These are phyloP conservation scores for Chironomus tentans DNA, from an alignment of 2,888 invertebrate genomes.

Conservation along the genomic window DNA sequence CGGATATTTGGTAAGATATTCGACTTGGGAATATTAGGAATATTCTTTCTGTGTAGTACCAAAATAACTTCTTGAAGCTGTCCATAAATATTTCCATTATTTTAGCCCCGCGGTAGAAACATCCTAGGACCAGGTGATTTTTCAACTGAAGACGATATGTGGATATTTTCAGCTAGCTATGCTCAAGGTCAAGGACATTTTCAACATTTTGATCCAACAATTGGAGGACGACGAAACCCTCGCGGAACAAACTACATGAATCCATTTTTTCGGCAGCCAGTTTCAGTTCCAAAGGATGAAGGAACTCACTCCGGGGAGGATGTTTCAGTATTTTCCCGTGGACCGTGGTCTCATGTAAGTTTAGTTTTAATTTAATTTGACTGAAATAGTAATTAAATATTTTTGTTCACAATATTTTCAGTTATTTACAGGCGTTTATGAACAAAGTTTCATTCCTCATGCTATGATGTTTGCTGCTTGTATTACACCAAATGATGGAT, in stretches of 20 bases:
- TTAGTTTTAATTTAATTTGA: too few species aligned
- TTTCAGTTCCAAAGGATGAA: slow-evolving; percentile 46
- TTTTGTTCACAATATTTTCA: background rate
- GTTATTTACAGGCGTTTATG: slow-evolving; percentile 21
- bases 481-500: background rate
- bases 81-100: too few species aligned
- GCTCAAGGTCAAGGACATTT: slow-evolving; percentile 58
- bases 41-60: too few species aligned
- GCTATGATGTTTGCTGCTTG: slow-evolving; percentile 21
- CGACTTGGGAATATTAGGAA: too few species aligned
- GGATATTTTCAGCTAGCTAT: slow-evolving; percentile 56
- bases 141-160: slow-evolving; percentile 46
- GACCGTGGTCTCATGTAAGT: slow-evolving; percentile 64
- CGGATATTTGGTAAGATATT: slow-evolving; percentile 54
- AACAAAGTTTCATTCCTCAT: slow-evolving; percentile 16
- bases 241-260: slow-evolving; percentile 16
- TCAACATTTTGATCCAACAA: slow-evolving; percentile 28
- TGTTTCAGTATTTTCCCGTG: slow-evolving; percentile 61
- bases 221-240: slow-evolving; percentile 23
- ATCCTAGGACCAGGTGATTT: slow-evolving; percentile 30
- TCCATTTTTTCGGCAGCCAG: slow-evolving; percentile 42
- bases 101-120: slow-evolving; percentile 31
- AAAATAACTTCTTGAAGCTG: too few species aligned
- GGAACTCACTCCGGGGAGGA: slow-evolving; percentile 66
- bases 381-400: background rate